phyloP scores from a whole-genome alignment of 2,888 invertebrate genomes.

The Seira ritae region DNA sequence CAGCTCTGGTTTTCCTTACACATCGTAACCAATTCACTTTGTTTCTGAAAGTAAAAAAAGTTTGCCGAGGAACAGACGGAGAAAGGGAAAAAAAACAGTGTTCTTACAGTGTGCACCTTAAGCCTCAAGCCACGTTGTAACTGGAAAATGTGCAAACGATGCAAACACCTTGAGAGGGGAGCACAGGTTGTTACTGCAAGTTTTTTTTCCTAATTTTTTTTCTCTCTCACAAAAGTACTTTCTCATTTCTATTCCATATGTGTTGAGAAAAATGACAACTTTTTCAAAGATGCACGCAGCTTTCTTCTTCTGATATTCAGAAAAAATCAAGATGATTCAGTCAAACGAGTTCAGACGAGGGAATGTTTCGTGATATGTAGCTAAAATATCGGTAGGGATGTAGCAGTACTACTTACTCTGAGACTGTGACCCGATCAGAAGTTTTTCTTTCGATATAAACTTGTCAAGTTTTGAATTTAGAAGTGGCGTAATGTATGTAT shows the following conservation, averaged over 20 bases:
- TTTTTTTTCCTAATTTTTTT: slow-evolving; percentile 27
- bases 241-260: slow-evolving; percentile 21
- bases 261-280: slow-evolving; percentile 13
- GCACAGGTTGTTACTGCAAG: slow-evolving; percentile 55
- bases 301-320: not conserved
- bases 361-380: too few species aligned
- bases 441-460: not conserved
- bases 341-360: too few species aligned
- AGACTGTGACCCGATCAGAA: slow-evolving; percentile 15
- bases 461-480: slow-evolving; percentile 5
- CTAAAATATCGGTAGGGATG: too few species aligned
- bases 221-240: not conserved
- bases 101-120: not conserved
- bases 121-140: not conserved
- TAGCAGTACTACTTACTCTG: not conserved
- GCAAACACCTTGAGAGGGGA: slow-evolving; percentile 5
- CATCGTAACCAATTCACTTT: not conserved
- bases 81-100: not conserved
- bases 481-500: not conserved
- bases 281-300: slow-evolving; percentile 7
- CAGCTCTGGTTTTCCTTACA: not conserved
- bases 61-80: not conserved
- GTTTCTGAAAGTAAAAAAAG: not conserved
- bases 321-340: too few species aligned
- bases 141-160: slow-evolving; percentile 10